A percentile compares a stretch with the other conserved stretches of the same genome.
These are phyloP conservation scores for Chloebia gouldiae DNA, from an alignment of 2,113 vertebrate genomes.

Conservation along the genomic window DNA sequence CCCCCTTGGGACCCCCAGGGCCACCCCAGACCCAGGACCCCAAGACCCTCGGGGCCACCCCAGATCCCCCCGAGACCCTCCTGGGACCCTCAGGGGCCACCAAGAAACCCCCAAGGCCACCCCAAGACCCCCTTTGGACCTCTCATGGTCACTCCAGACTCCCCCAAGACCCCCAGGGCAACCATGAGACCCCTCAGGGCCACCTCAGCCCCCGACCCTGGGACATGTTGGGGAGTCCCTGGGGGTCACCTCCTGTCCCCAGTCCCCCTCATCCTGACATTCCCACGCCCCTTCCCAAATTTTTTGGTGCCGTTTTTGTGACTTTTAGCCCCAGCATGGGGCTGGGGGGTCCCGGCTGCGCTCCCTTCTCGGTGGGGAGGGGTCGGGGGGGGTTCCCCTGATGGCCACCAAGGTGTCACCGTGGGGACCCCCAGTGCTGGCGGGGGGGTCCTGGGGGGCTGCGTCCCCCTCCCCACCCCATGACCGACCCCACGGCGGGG, in stretches of 20 bases:
- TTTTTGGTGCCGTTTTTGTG: background rate
- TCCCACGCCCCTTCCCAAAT: background rate
- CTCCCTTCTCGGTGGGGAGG: background rate
- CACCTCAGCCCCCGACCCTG: background rate
- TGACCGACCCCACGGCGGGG: background rate
- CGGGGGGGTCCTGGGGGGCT: background rate
- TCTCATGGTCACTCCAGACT: too few relatives aligned
- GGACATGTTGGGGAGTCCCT: background rate
- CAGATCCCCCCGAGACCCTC: background rate
- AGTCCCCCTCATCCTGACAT: fast-evolving
- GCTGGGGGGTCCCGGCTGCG: background rate
- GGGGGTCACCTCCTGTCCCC: background rate
- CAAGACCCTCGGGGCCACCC: background rate
- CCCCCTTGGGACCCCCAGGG: background rate
- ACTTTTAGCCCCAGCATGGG: background rate
- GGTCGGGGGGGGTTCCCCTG: background rate
- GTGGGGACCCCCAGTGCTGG: background rate
- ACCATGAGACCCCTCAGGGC: background rate
- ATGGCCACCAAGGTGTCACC: background rate
- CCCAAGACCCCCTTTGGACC: too few relatives aligned
- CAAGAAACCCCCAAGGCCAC: background rate
- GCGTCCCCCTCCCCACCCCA: background rate
- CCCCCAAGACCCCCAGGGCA: background rate
- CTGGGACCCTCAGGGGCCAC: too few relatives aligned
- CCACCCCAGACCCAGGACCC: too few relatives aligned